phyloP scores from a whole-genome alignment of 2,797 vertebrate species.

The Tadarida brasiliensis region DNA sequence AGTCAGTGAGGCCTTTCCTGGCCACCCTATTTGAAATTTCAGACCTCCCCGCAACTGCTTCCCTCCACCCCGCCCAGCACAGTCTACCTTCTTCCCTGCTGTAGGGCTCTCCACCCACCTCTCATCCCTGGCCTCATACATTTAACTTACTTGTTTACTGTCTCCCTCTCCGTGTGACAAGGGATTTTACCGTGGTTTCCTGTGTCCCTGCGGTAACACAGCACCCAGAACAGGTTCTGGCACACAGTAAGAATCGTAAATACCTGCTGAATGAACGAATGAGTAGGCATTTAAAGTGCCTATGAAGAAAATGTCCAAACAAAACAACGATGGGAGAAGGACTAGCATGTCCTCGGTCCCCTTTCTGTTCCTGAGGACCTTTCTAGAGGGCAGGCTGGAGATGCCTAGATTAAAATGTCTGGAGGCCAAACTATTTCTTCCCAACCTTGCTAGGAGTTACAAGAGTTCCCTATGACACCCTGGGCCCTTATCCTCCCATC shows the following conservation, averaged over 20 bases:
- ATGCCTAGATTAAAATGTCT: neutral
- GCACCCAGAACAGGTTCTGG: neutral
- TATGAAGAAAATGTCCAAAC: neutral
- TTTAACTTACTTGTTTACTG: neutral
- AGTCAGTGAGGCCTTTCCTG: neutral
- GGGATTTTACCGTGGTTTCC: neutral
- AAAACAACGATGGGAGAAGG: neutral
- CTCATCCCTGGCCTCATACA: neutral
- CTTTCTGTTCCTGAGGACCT: neutral
- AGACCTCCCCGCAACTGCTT: neutral
- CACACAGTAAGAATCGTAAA: neutral
- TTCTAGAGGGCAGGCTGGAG: neutral
- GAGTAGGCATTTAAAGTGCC: neutral
- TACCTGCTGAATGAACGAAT: neutral
- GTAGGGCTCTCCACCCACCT: neutral
- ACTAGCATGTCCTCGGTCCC: neutral
- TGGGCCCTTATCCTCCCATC: neutral
- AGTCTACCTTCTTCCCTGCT: neutral
- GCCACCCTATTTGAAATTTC: neutral
- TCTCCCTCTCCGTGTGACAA: neutral
- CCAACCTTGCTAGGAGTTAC: neutral
- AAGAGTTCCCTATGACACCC: neutral
- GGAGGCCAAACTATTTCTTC: neutral
- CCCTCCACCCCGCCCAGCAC: neutral
- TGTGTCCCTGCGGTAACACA: neutral